These are phyloP conservation scores for Heterotilapia buettikoferi DNA, from an alignment of 2,113 vertebrate species.

Conservation along the genomic window DNA sequence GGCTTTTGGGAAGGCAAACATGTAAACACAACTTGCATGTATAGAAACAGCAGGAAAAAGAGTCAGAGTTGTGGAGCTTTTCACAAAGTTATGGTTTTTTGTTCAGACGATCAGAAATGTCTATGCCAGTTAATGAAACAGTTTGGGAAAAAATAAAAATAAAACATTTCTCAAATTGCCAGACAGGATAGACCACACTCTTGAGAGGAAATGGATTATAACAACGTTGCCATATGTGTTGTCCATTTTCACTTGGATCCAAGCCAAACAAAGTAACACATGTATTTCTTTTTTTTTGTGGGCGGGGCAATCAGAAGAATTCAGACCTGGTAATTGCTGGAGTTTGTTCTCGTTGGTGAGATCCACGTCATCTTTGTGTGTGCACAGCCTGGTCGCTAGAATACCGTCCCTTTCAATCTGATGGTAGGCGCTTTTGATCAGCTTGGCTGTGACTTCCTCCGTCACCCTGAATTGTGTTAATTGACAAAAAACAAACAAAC, in stretches of 20 bases:
- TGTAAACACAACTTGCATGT: neutral
- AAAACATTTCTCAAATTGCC: neutral
- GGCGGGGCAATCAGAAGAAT: neutral
- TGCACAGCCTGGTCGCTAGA: slow-evolving; percentile 91
- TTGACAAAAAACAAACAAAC: neutral
- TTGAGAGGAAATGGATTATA: neutral
- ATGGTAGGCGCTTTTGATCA: slow-evolving; percentile 77
- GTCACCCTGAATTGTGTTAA: slow-evolving; percentile 75
- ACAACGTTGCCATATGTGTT: neutral
- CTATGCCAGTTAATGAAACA: neutral
- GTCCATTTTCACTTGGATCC: neutral
- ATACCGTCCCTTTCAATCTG: slow-evolving; percentile 86
- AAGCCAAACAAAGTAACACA: neutral
- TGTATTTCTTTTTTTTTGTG: neutral
- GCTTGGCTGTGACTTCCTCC: slow-evolving; percentile 79
- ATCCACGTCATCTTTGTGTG: slow-evolving; percentile 94
- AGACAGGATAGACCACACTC: neutral
- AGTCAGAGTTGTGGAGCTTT: neutral
- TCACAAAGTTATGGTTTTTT: neutral
- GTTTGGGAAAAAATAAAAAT: neutral
- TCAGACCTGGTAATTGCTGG: slow-evolving; percentile 82
- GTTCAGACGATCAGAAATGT: neutral
- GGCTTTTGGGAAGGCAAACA: neutral
- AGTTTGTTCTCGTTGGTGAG: slow-evolving; percentile 84
- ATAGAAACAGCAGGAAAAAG: neutral